phyloP scores from a whole-genome alignment of 2,113 vertebrate genomes.

The Amblyopsis rosae region DNA sequence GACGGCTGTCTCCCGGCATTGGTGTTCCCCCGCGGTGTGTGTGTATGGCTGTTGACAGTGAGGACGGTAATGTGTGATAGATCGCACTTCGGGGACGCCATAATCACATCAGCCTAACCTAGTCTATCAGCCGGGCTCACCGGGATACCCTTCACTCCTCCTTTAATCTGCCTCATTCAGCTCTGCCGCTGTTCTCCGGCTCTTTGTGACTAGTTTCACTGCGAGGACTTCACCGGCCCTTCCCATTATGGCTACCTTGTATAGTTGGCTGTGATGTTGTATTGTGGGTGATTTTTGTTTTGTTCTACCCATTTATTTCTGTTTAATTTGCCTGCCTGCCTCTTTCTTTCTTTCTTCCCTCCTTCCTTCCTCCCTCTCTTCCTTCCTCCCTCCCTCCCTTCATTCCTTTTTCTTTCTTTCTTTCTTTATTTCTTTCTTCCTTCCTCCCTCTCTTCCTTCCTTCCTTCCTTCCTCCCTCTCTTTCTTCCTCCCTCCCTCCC shows the following conservation, averaged over 20 bases:
- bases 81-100: slow-evolving; percentile 81
- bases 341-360: background rate
- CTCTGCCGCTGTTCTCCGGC: slow-evolving; percentile 51
- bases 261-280: too few species aligned
- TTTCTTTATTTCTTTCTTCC: background rate
- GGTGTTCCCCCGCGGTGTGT: slow-evolving; percentile 73
- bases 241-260: slow-evolving; percentile 3
- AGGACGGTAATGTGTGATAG: slow-evolving; percentile 83
- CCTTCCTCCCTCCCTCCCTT: background rate
- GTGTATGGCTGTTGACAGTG: slow-evolving; percentile 80
- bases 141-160: slow-evolving; percentile 79
- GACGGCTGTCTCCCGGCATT: slow-evolving; percentile 81
- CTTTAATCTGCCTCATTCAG: slow-evolving; percentile 75
- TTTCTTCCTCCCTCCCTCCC: background rate
- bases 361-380: background rate
- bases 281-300: background rate
- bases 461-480: slow-evolving; percentile 6
- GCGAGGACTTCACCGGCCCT: background rate
- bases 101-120: slow-evolving; percentile 83
- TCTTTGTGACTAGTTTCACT: slow-evolving; percentile 18
- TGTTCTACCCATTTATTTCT: background rate
- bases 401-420: too few species aligned
- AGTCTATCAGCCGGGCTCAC: slow-evolving; percentile 78
- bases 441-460: slow-evolving; percentile 6
- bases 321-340: background rate